phyloP scores from a whole-genome alignment of 2,888 invertebrate species.

The Schrankia costaestrigalis region DNA sequence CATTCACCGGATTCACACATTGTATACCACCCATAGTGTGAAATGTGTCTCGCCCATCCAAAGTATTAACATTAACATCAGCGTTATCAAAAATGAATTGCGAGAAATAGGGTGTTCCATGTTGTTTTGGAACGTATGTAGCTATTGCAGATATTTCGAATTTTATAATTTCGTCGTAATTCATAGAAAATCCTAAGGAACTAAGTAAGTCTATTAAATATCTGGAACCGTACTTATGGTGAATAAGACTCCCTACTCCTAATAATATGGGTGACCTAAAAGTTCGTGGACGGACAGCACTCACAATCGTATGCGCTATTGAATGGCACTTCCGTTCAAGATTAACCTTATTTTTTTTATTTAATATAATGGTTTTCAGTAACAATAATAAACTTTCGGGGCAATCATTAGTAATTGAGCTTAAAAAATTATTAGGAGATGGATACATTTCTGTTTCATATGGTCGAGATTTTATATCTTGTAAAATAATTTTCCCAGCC shows the following conservation, averaged over 20 bases:
- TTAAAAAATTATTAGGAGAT: slow-evolving; percentile 17
- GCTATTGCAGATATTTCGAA: slow-evolving; percentile 11
- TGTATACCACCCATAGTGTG: slow-evolving; percentile 22
- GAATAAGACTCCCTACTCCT: slow-evolving; percentile 12
- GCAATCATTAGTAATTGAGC: slow-evolving; percentile 5
- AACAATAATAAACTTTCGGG: background rate
- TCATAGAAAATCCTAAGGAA: slow-evolving; percentile 12
- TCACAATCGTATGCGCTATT: slow-evolving; percentile 21
- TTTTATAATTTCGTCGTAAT: slow-evolving; percentile 12
- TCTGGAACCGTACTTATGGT: slow-evolving; percentile 11
- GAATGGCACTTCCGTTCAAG: slow-evolving; percentile 15
- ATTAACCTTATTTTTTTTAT: slow-evolving; percentile 6
- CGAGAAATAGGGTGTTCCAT: background rate
- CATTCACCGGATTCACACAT: slow-evolving; percentile 11
- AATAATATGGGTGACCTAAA: slow-evolving; percentile 18
- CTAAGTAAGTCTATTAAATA: slow-evolving; percentile 14
- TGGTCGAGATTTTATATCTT: slow-evolving; percentile 16
- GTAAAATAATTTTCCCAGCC: slow-evolving; percentile 21
- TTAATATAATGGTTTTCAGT: background rate
- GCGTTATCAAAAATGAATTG: slow-evolving; percentile 24
- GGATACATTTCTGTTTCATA: slow-evolving; percentile 16
- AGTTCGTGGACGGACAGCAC: slow-evolving; percentile 17
- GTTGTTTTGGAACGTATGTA: slow-evolving; percentile 9
- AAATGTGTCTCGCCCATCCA: slow-evolving; percentile 19
- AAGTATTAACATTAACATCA: slow-evolving; percentile 16